A percentile compares a stretch with the other conserved stretches of the same genome.
Evolutionary conservation across 2,797 vertebrate genomes (phyloP).

Genomic region (Tragelaphus oryx): DNA sequence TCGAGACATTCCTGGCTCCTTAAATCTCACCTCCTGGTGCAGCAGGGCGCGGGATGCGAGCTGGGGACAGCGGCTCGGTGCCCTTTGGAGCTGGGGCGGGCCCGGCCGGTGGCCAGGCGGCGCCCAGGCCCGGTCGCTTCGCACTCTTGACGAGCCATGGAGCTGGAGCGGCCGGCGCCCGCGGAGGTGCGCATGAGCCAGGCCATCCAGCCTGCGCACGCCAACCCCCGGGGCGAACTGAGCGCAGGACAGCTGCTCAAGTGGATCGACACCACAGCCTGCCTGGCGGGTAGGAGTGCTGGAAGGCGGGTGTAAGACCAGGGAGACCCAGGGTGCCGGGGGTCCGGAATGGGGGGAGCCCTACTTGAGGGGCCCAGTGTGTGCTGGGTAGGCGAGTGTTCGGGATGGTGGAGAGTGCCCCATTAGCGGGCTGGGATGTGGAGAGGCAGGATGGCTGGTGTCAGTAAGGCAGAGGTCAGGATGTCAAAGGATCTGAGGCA

Average conservation of each 20-base stretch:
- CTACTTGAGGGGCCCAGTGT: accelerated
- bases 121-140: background rate
- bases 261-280: constrained; percentile 82
- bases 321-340: background rate
- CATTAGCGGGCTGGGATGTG: background rate
- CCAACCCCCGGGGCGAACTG: constrained; percentile 77
- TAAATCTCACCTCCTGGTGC: background rate
- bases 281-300: constrained; percentile 78
- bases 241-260: constrained; percentile 81
- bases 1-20: background rate
- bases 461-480: background rate
- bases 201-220: constrained; percentile 77
- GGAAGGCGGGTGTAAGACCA: background rate
- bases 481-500: no score
- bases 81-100: background rate
- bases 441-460: background rate
- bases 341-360: background rate
- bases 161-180: background rate
- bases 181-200: constrained; percentile 78
- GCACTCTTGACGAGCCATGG: background rate
- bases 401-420: background rate
- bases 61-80: background rate
- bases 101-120: background rate
- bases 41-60: background rate
- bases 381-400: accelerated